Evolutionary conservation across 2,113 vertebrate species (phyloP), one percentile per base, ranked within the genome.

Genomic region (Terrapene triunguis): DNA sequence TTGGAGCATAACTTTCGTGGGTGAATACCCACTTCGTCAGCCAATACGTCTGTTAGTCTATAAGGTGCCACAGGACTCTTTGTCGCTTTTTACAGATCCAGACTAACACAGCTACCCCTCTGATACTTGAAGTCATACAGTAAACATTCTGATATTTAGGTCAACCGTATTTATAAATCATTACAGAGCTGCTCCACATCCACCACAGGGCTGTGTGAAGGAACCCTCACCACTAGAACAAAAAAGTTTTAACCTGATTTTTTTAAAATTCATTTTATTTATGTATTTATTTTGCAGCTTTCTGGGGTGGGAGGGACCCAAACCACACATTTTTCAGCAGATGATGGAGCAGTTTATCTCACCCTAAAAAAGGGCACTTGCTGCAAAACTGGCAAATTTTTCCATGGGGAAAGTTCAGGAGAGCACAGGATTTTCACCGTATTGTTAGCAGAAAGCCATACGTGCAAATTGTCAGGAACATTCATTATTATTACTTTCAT

Each of bases 91-190:
- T 44, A 44, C 42, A 44, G 42, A 44, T 44, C 42, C 42, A 44
- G 42, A 44, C 42, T 44, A 44, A 44, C 42, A 44, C 44, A 6
- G 44, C 44, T 44, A 2, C 44, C 44, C 44, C 44, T 44, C 44
- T 44, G 44, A 44, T 44, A 44, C 44, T 44, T 6, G 44, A 44
- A 81, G 8, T 24, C 62, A 78, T 27, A 89, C 35, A 14, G 9
- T 80, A 79, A 91, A 79, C 59, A 82, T 51, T 78, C 89, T 53
- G 42, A 84, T 21, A 93, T 89, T 93, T 87, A 95, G 89, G 89
- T 27, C 74, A 44, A 78, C 88, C 91, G 82, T 4, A 1, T 95
- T 92, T 84, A 81, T 84, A 22, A 83, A 89, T 81, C 92, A 51
- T 0, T 17, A 86, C 57, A 59, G 38, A 88, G 29, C 93, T 93